Evolutionary conservation across 1,140 invertebrate genomes (phyloP), one percentile per base, ranked within the genome.

Genomic region (Schlechtendalia chinensis): DNA sequence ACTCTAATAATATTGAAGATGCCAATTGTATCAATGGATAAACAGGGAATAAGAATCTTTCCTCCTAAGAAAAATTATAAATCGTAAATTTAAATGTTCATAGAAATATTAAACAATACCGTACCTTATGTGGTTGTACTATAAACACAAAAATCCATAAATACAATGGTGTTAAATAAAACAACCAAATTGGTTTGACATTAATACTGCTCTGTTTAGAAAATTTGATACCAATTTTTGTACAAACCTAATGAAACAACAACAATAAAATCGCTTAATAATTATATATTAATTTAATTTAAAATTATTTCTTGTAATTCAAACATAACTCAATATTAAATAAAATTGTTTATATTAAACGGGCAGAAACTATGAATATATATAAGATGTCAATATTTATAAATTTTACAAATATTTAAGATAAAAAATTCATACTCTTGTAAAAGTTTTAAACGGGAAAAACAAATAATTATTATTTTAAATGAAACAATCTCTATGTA

Each of bases 11-110:
- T 82, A 98, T 89, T 14, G 96, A 95, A 0, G 93, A 95, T 83
- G 90, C 90, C 6, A 99, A 85, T 81, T 94, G 92, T 81, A 99
- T 92, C 84, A 98, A 88, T 45, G 95, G 96, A 88, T 98, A 99
- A 11, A 98, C 90, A 3, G 98, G 98, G 86, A 96, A 99, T n/a
- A 99, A 87, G 87, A 99, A 99, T 81, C 94, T 88, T 86, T 95
- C 93, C 86, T 94, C 93, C 89, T 91, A 82, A 50, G 65, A 10
- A 61, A 67, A 82, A 39, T 39, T 39, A 39, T 39, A 4, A 39
- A 39, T 39, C 3, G 8, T 39, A 50, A 50, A 50, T 50, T 14
- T 50, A 5, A 50, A 12, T 12, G 8, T 50, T 12, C 12, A 12
- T 12, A 50, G 47, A 65, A 65, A 56, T 22, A 56, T 32, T 72